A percentile compares a stretch with the other conserved stretches of the same genome.
phyloP scores from a whole-genome alignment of 2,797 vertebrate genomes.

The Leptoclinus maculatus region DNA sequence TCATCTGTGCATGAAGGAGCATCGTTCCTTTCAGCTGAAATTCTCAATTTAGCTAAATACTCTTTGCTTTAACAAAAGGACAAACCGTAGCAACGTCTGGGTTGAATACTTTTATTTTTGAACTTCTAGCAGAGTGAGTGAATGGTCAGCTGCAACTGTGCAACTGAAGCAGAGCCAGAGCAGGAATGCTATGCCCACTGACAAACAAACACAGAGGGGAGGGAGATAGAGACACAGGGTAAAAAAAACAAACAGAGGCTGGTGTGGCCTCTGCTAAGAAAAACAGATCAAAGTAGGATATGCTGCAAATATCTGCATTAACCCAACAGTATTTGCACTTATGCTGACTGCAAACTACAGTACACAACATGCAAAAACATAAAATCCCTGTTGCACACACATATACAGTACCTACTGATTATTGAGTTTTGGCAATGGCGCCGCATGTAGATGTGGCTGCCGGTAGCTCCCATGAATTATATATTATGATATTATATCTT shows the following conservation, averaged over 20 bases:
- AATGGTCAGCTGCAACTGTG: neutral
- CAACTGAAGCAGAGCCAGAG: too few relatives aligned
- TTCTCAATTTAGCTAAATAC: too few relatives aligned
- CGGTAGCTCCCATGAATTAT: neutral
- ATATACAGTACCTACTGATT: neutral
- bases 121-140: neutral
- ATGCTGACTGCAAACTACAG: neutral
- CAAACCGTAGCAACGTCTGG: too few relatives aligned
- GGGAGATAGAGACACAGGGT: too few relatives aligned
- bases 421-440: neutral
- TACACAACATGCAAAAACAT: neutral
- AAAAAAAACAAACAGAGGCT: too few relatives aligned
- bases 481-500: neutral
- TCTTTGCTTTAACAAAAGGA: too few relatives aligned
- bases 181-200: too few relatives aligned
- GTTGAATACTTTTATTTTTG: too few relatives aligned
- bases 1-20: too few relatives aligned
- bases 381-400: neutral
- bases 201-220: too few relatives aligned
- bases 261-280: neutral
- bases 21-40: too few relatives aligned
- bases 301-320: neutral
- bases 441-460: neutral
- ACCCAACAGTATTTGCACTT: neutral
- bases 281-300: neutral